These are phyloP conservation scores for Ammodramus savannarum DNA, from an alignment of 2,113 vertebrate species.

Conservation along the genomic window DNA sequence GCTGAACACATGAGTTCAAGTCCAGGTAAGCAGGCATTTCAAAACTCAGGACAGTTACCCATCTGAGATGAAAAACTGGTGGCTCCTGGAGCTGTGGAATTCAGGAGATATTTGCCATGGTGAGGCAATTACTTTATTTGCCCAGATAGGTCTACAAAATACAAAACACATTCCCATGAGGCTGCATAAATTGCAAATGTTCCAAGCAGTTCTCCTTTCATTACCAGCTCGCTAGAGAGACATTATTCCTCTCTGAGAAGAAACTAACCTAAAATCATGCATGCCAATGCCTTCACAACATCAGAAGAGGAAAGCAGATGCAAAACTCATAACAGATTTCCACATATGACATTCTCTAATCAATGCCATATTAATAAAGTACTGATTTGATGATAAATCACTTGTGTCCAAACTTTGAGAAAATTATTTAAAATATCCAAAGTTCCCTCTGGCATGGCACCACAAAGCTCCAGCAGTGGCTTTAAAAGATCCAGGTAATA, in stretches of 20 bases:
- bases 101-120: neutral
- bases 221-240: neutral
- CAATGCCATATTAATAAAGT: neutral
- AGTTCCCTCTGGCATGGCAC: neutral
- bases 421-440: neutral
- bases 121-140: neutral
- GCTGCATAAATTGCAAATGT: neutral
- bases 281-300: neutral
- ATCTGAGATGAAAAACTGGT: neutral
- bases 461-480: neutral
- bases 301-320: neutral
- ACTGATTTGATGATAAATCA: neutral
- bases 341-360: neutral
- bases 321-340: neutral
- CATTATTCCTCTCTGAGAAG: neutral
- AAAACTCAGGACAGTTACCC: neutral
- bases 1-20: neutral
- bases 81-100: neutral
- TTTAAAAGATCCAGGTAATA: neutral
- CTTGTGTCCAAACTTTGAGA: neutral
- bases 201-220: neutral
- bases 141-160: neutral
- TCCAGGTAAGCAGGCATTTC: neutral
- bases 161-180: neutral
- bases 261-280: neutral